A percentile compares a stretch with the other conserved stretches of the same genome.
These are phyloP conservation scores for Copidosoma aretas DNA, from an alignment of 2,888 invertebrate genomes.

Conservation along the genomic window DNA sequence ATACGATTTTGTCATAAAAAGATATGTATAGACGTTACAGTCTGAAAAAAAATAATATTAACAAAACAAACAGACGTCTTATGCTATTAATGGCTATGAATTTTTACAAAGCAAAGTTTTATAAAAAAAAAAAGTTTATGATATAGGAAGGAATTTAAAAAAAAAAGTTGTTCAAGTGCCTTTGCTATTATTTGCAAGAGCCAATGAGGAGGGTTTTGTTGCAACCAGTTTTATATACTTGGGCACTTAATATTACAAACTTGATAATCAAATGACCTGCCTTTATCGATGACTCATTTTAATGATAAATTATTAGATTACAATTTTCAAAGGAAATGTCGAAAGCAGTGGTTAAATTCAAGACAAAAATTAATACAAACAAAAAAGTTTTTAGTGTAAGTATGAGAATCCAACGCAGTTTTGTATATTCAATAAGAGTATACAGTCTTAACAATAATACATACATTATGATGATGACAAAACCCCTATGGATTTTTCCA, in stretches of 20 bases:
- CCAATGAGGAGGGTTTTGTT: constrained; percentile 19
- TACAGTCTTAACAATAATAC: neutral
- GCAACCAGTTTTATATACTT: constrained; percentile 26
- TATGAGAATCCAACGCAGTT: neutral
- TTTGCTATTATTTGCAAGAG: constrained; percentile 43
- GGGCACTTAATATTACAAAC: constrained; percentile 30
- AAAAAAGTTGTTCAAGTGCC: constrained; percentile 46
- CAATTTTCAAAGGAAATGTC: too few species aligned
- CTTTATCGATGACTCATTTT: neutral
- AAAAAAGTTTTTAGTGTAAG: neutral
- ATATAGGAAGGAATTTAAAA: constrained; percentile 36
- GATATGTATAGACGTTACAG: constrained; percentile 31
- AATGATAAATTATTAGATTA: too few species aligned
- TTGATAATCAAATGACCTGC: constrained; percentile 11
- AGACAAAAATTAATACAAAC: neutral
- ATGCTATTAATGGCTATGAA: constrained; percentile 50
- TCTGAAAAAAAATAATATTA: constrained; percentile 41
- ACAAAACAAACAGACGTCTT: constrained; percentile 47
- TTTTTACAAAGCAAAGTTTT: constrained; percentile 34
- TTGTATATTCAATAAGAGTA: neutral
- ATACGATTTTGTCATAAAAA: constrained; percentile 45
- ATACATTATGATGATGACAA: neutral
- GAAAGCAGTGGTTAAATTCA: too few species aligned
- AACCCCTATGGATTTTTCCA: neutral
- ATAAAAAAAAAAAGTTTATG: constrained; percentile 22